Conservation (phyloP, 2,888 invertebrate species). For the Erebia aethiops region DNA sequence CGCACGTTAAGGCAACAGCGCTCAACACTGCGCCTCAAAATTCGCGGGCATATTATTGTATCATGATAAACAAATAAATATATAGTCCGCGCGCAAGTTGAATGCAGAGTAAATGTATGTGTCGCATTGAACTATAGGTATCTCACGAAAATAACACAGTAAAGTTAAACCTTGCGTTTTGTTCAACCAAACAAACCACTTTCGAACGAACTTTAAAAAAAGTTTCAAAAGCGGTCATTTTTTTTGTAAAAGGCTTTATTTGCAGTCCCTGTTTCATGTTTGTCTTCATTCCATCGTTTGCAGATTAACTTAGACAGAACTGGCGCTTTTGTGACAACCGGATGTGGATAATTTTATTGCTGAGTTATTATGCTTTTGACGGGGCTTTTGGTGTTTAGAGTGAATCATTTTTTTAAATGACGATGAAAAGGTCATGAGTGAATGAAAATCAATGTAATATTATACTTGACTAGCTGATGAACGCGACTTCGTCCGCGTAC, state of each 20-base stretch:
- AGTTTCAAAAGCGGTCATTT: conserved; percentile 18
- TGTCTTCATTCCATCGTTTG: conserved; percentile 37
- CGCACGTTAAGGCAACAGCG: too few relatives aligned
- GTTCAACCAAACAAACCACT: conserved; percentile 20
- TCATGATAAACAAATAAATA: too few relatives aligned
- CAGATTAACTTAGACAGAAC: conserved; percentile 34
- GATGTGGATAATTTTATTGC: conserved; percentile 20
- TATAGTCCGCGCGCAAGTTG: too few relatives aligned
- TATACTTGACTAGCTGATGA: too few relatives aligned
- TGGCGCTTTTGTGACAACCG: conserved; percentile 10
- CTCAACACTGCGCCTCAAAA: too few relatives aligned
- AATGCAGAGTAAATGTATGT: too few relatives aligned
- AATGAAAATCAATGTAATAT: too few relatives aligned
- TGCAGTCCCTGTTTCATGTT: conserved; percentile 28
- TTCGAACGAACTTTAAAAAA: conserved; percentile 4
- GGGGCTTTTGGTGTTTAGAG: background rate
- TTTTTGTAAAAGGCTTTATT: conserved; percentile 23
- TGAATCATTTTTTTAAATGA: too few relatives aligned
- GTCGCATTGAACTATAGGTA: too few relatives aligned
- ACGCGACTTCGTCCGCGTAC: too few relatives aligned
- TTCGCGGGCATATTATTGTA: too few relatives aligned
- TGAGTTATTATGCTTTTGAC: background rate
- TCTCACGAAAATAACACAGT: background rate
- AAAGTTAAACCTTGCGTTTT: background rate
- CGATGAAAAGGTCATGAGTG: too few relatives aligned